Conservation (phyloP, 2,113 vertebrate genomes). For the Zosterops hypoxanthus region DNA sequence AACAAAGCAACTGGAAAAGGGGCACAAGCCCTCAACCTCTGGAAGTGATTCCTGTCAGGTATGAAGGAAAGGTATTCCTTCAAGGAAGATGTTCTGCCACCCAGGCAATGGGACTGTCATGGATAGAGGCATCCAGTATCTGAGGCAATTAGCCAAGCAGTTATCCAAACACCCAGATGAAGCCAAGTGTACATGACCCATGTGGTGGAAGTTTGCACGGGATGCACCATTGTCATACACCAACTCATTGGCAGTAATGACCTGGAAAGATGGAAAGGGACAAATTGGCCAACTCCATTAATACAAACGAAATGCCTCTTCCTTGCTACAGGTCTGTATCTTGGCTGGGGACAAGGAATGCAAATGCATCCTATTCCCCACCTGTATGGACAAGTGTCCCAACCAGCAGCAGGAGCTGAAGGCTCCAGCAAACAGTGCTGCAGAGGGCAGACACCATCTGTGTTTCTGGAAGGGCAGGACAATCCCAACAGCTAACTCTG, state of each 20-base stretch:
- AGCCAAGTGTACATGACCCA: fast-evolving
- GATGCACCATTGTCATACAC: neutral
- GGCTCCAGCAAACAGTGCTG: neutral
- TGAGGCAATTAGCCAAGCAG: neutral
- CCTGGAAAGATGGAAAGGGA: neutral
- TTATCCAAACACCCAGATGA: neutral
- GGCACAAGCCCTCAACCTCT: neutral
- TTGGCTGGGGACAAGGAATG: neutral
- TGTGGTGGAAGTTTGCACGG: neutral
- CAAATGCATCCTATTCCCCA: neutral
- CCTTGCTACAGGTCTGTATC: neutral
- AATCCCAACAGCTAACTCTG: neutral
- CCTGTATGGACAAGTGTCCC: neutral
- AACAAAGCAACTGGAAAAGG: neutral
- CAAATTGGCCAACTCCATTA: neutral
- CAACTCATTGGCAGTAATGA: neutral
- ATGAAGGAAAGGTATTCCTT: neutral
- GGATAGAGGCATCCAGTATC: neutral
- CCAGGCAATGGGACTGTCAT: neutral
- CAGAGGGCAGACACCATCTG: neutral
- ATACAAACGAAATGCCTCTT: neutral
- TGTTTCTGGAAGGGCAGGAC: neutral
- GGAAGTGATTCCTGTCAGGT: neutral
- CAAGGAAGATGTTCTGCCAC: neutral
- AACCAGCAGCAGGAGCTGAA: neutral